Evolutionary conservation across 2,113 vertebrate genomes (phyloP).

Genomic region (Cettia cetti): DNA sequence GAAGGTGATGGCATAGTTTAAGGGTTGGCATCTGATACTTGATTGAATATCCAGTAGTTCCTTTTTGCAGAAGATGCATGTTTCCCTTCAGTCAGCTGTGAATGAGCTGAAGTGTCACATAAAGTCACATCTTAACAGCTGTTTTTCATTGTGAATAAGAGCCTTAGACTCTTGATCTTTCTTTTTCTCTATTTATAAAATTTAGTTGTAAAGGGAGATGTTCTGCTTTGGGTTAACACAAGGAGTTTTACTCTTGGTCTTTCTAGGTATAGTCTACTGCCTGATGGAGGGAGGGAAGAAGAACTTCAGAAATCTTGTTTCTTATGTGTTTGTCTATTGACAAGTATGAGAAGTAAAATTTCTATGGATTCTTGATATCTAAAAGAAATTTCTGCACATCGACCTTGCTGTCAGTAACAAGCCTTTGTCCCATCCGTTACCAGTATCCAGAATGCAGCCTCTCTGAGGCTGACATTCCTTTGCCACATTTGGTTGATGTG

Average conservation of each 20-base stretch:
- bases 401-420: neutral
- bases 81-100: neutral
- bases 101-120: neutral
- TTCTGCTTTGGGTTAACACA: neutral
- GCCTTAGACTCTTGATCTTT: neutral
- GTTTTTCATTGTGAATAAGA: neutral
- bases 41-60: neutral
- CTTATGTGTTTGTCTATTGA: neutral
- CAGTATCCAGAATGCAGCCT: neutral
- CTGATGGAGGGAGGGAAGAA: neutral
- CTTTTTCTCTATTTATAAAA: neutral
- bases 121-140: neutral
- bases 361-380: neutral
- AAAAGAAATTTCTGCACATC: neutral
- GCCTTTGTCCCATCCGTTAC: neutral
- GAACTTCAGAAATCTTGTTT: neutral
- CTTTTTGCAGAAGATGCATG: neutral
- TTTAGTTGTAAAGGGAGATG: neutral
- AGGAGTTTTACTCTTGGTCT: neutral
- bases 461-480: neutral
- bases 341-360: neutral
- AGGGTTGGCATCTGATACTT: neutral
- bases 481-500: accelerated
- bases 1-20: neutral
- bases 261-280: neutral